Percentiles rank a stretch among this genome's conserved stretches.
Evolutionary conservation across 2,113 vertebrate species (phyloP).

Genomic region (Noturus placidus): DNA sequence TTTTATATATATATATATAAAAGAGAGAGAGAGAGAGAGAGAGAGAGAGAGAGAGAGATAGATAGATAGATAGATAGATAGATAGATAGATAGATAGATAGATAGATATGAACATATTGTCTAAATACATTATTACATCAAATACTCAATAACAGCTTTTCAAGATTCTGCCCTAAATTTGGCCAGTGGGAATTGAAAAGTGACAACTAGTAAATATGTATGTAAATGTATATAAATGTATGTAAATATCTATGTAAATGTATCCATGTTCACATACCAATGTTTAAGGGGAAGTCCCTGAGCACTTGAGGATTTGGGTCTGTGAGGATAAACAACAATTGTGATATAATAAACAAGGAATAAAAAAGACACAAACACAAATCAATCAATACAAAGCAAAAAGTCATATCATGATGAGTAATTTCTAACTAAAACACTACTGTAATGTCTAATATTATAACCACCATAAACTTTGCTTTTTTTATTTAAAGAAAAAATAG

Average conservation of each 20-base stretch:
- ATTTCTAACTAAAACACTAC: not conserved
- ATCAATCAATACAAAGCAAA: not conserved
- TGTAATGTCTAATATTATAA: not conserved
- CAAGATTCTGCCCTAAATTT: not conserved
- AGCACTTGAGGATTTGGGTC: constrained; percentile 52
- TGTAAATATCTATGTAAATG: not conserved
- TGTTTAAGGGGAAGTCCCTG: constrained; percentile 51
- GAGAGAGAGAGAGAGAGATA: too few relatives aligned
- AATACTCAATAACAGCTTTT: not conserved
- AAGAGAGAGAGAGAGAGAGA: too few relatives aligned
- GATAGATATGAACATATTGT: not conserved
- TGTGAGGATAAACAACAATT: constrained; percentile 26
- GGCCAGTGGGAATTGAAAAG: not conserved
- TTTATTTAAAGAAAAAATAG: not conserved
- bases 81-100: too few relatives aligned
- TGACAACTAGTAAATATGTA: not conserved
- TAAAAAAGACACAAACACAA: not conserved
- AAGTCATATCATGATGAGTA: not conserved
- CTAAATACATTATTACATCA: not conserved
- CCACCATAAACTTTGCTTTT: not conserved
- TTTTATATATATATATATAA: too few relatives aligned
- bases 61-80: too few relatives aligned
- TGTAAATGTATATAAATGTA: too few relatives aligned
- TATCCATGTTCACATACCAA: constrained; percentile 36
- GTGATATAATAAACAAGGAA: not conserved